Evolutionary conservation across 2,797 vertebrate species (phyloP), one percentile per base, ranked within the genome.

Genomic region (Halcyon chelicuti): DNA sequence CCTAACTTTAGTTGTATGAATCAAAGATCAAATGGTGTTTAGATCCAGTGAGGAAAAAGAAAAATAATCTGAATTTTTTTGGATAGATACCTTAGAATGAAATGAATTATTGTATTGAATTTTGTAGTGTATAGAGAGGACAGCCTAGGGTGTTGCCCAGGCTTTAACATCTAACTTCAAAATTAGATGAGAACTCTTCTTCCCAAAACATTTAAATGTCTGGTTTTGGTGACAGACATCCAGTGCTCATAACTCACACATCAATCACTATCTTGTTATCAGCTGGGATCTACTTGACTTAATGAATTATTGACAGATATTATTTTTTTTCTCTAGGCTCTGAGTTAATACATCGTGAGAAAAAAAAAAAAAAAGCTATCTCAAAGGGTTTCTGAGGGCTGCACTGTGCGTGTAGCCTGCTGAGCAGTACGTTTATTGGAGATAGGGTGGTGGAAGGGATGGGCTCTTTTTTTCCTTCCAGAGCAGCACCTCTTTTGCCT

Each of bases 231-330:
- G 42, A 16, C 5, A 63, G 3, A 12, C 8, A 17, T 11, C 13
- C 12, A 77, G 44, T 58, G 18, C 15, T 58, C 26, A 39, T 22
- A 40, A 22, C 37, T 54, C 46, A 42, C 35, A 26, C 25, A 21
- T 37, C 9, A 25, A 10, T 28, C 46, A 22, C 16, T 23, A 2
- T 21, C 37, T 60, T 14, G 3, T 65, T 14, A 26, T n/a, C 31
- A 42, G 26, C 20, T 33, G 9, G 3, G 13, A 71, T n/a, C 44
- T 47, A 2, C 29, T 62, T 86, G 49, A n/a, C 23, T 9, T 6
- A 12, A 2, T 1, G 11, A 12, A 52, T 52, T 47, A 33, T 2
- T 7, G 10, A 13, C 21, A 17, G 5, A 3, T 9, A 39, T n/a
- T 70, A 42, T n/a, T 21, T 16, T 39, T 74, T 73, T 35, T 4